Percentiles rank a stretch among this genome's conserved stretches.
Conservation (phyloP, 2,797 vertebrate genomes). For the Lepidocolaptes lacrymiger region DNA sequence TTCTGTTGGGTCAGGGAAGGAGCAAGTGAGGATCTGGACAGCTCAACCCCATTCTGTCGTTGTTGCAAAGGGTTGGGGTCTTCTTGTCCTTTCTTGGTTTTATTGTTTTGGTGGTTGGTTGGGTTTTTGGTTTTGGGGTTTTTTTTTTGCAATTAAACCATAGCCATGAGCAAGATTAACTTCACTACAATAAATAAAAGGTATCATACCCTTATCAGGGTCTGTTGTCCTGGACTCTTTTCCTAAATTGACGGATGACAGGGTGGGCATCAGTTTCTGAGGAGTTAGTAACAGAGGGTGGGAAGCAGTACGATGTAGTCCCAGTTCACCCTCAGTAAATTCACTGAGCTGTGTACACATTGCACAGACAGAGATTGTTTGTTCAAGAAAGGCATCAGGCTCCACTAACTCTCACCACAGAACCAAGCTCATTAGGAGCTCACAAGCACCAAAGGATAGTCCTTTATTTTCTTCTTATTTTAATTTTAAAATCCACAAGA, state of each 20-base stretch:
- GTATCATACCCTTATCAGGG: background rate
- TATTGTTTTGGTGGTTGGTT: background rate
- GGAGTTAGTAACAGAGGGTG: background rate
- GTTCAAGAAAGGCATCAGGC: background rate
- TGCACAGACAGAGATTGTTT: slow-evolving; percentile 16
- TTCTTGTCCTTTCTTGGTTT: background rate
- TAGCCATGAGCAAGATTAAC: background rate
- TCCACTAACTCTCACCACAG: background rate
- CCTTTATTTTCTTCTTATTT: background rate
- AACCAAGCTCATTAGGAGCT: background rate
- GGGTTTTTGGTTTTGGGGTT: fast-evolving
- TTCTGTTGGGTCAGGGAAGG: background rate
- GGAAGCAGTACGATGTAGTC: background rate
- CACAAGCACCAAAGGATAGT: background rate
- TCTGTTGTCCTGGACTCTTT: background rate
- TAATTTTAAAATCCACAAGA: background rate
- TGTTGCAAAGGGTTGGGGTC: background rate
- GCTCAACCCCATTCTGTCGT: background rate
- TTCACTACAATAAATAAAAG: background rate
- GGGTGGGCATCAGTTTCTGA: background rate
- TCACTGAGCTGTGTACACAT: slow-evolving; percentile 1
- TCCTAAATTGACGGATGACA: background rate
- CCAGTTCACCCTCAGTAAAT: background rate
- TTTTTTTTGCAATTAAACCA: background rate
- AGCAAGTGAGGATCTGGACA: background rate